These are phyloP conservation scores for Orchesella flavescens DNA, from an alignment of 2,888 invertebrate genomes.

Conservation along the genomic window DNA sequence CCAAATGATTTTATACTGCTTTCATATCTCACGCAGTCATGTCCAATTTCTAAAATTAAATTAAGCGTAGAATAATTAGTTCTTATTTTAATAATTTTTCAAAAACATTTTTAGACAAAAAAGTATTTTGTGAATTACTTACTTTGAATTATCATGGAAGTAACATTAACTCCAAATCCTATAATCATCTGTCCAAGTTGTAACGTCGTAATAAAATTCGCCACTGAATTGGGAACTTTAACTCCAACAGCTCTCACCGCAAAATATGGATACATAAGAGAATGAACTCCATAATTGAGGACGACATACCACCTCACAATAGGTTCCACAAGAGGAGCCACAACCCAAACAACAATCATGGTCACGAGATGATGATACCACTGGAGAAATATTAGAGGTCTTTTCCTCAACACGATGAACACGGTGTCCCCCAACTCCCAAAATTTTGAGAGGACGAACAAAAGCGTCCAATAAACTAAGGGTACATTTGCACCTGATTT, in stretches of 20 bases:
- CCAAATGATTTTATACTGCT: conserved; percentile 17
- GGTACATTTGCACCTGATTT: conserved; percentile 76
- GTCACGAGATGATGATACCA: conserved; percentile 96
- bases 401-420: conserved; percentile 94
- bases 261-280: conserved; percentile 57
- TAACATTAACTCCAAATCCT: conserved; percentile 15
- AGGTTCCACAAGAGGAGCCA: conserved; percentile 86
- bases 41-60: conserved; percentile 17
- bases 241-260: conserved; percentile 14
- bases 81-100: not conserved
- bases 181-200: conserved; percentile 49
- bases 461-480: conserved; percentile 80
- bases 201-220: conserved; percentile 46
- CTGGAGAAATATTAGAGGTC: conserved; percentile 93
- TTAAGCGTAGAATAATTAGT: not conserved
- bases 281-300: conserved; percentile 93
- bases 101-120: too few species aligned
- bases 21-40: conserved; percentile 23
- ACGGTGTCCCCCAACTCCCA: conserved; percentile 58
- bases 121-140: too few species aligned
- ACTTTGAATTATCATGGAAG: not conserved
- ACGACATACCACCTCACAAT: conserved; percentile 94
- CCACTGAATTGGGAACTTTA: conserved; percentile 1
- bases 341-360: conserved; percentile 90
- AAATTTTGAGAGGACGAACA: conserved; percentile 54